Base-by-base conservation (phyloP, 2,888 invertebrate species). In the Lycophotia porphyrea region DNA sequence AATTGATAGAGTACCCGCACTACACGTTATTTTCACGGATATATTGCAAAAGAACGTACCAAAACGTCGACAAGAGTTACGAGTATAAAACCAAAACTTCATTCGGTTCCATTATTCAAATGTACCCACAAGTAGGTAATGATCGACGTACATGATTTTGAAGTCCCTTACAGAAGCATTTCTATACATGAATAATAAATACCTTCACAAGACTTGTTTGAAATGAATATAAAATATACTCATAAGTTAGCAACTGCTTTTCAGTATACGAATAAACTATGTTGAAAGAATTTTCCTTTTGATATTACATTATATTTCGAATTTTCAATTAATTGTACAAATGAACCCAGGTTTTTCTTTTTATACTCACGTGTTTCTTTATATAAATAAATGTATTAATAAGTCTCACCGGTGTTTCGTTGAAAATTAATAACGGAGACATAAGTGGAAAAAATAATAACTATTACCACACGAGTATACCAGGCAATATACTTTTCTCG, bases 81-180 rank as follows among this genome's bases (percentile, higher is more conserved):
- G n/a, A n/a, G n/a, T n/a, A 74, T 49, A 82, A 74, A 74, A 81
- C 39, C 63, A 78, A 73, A 34, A 79, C 61, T 66, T 66, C 52
- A 76, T 75, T 73, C 49, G 21, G 36, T 78, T 76, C 27, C 76
- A 61, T 77, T 84, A 79, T 83, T 85, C 76, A 85, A 80, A 78
- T 63, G 65, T 66, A 39, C 39, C n/a, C 39, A 27, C 18, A 1
- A 63, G 67, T 71, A 66, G 60, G 61, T 70, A 58, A 63, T 52
- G n/a, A 76, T 81, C 74, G 80, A 79, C 75, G 82, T 84, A 74
- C n/a, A 71, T 42, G 64, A 73, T 73, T 71, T 24, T 52, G 47
- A 77, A 75, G 73, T 68, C 67, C 64, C 68, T 78, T 68, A 67
- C 39, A 60, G 24, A 24, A 64, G 42, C 34, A 71, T 79, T 82